These are phyloP conservation scores for Ditula angustiorana DNA, from an alignment of 2,888 invertebrate genomes.

Conservation along the genomic window DNA sequence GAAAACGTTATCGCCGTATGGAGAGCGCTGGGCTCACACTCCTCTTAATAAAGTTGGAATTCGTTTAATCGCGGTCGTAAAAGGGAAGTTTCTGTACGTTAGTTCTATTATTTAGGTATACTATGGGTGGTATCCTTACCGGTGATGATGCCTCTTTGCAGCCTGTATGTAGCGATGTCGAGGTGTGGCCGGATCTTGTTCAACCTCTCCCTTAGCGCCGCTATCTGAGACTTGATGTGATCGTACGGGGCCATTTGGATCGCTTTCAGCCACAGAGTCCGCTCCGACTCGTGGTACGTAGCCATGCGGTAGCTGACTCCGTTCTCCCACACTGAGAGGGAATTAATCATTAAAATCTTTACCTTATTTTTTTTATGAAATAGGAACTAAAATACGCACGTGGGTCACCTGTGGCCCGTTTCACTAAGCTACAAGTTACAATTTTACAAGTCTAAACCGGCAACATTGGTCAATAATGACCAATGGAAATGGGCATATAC, in stretches of 20 bases:
- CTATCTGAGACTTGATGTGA: constrained; percentile 90
- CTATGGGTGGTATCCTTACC: constrained; percentile 75
- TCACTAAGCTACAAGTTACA: too few relatives aligned
- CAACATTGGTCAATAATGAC: too few relatives aligned
- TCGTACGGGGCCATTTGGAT: constrained; percentile 94
- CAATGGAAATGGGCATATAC: too few relatives aligned
- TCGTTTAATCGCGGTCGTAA: too few relatives aligned
- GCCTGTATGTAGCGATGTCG: constrained; percentile 89
- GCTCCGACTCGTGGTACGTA: constrained; percentile 91
- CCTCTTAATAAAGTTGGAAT: too few relatives aligned
- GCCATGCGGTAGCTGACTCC: constrained; percentile 93
- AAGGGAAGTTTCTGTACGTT: too few relatives aligned
- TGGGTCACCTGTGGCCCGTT: too few relatives aligned
- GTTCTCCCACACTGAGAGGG: constrained; percentile 90
- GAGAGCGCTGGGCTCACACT: too few relatives aligned
- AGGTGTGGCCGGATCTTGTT: constrained; percentile 87
- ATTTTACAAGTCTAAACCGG: too few relatives aligned
- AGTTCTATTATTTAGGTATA: neutral
- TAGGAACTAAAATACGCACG: too few relatives aligned
- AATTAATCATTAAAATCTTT: neutral
- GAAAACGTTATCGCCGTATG: too few relatives aligned
- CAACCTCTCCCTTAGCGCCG: constrained; percentile 87
- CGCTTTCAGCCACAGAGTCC: constrained; percentile 94
- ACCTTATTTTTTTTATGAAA: too few relatives aligned
- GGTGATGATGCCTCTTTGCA: constrained; percentile 88